Evolutionary conservation across 2,888 invertebrate species (phyloP).

Genomic region (Serrognathus titanus): DNA sequence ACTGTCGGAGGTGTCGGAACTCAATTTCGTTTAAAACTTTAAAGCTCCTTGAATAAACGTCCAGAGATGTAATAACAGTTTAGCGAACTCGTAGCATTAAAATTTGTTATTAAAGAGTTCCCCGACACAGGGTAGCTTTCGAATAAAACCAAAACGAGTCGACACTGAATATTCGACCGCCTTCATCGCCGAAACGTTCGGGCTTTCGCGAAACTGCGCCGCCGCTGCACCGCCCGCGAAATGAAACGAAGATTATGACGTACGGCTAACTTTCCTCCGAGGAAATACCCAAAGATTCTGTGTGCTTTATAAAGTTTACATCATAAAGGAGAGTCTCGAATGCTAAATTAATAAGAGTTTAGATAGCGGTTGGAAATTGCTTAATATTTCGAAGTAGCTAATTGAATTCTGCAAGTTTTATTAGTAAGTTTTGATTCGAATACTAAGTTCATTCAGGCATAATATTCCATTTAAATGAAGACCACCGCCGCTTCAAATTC

Average conservation of each 20-base stretch:
- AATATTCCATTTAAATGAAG: neutral
- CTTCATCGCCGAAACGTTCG: too few species aligned
- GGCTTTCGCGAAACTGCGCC: too few species aligned
- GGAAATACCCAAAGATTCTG: too few species aligned
- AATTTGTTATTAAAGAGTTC: conserved; percentile 1
- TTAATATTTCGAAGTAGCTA: conserved; percentile 11
- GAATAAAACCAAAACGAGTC: too few species aligned
- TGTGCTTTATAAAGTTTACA: too few species aligned
- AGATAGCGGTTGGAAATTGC: conserved; percentile 8
- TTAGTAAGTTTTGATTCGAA: conserved; percentile 10
- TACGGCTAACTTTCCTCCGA: too few species aligned
- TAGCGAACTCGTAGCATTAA: neutral
- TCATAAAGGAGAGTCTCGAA: conserved; percentile 3
- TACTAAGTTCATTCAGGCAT: conserved; percentile 1
- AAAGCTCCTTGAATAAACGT: neutral
- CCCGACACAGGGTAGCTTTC: too few species aligned
- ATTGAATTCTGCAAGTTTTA: conserved; percentile 12
- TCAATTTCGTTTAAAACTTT: conserved; percentile 1
- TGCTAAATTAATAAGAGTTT: conserved; percentile 11
- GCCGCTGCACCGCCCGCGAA: too few species aligned
- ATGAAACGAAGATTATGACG: too few species aligned
- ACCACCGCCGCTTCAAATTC: too few species aligned
- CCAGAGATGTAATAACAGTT: neutral
- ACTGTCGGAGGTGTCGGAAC: neutral
- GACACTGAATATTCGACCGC: too few species aligned